A percentile compares a stretch with the other conserved stretches of the same genome.
Conservation (phyloP, 2,888 invertebrate species). For the Tribolium freemani region DNA sequence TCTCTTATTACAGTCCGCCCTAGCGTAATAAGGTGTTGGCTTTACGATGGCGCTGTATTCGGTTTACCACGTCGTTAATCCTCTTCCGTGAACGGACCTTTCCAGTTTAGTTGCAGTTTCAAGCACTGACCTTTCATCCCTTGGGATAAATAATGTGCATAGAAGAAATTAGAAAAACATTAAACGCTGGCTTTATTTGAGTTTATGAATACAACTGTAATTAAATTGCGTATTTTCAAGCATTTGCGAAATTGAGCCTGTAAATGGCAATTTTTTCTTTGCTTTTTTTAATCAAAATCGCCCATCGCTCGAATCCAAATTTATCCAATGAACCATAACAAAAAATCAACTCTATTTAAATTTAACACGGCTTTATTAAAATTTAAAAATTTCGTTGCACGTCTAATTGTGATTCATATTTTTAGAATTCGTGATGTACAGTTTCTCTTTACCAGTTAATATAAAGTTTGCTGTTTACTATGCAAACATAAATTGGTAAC, state of each 20-base stretch:
- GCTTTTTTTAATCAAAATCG: neutral
- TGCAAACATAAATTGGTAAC: conserved; percentile 2
- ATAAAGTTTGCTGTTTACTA: neutral
- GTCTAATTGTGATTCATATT: neutral
- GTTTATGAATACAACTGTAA: too few relatives aligned
- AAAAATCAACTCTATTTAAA: neutral
- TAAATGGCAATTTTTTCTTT: too few relatives aligned
- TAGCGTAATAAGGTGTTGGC: neutral
- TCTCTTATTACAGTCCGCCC: neutral
- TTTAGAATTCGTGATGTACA: neutral
- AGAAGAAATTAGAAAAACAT: neutral
- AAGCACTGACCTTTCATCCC: neutral
- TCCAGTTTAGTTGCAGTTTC: neutral
- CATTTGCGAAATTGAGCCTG: too few relatives aligned
- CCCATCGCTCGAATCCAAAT: too few relatives aligned
- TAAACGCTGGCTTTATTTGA: neutral
- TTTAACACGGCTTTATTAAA: neutral
- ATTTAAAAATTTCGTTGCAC: neutral
- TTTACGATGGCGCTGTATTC: neutral
- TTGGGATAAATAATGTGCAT: neutral
- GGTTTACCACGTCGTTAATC: neutral
- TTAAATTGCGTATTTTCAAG: too few relatives aligned
- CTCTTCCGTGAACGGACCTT: neutral
- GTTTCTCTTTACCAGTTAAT: neutral
- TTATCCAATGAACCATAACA: too few relatives aligned